phyloP scores from a whole-genome alignment of 2,113 vertebrate genomes.

The Clarias gariepinus region DNA sequence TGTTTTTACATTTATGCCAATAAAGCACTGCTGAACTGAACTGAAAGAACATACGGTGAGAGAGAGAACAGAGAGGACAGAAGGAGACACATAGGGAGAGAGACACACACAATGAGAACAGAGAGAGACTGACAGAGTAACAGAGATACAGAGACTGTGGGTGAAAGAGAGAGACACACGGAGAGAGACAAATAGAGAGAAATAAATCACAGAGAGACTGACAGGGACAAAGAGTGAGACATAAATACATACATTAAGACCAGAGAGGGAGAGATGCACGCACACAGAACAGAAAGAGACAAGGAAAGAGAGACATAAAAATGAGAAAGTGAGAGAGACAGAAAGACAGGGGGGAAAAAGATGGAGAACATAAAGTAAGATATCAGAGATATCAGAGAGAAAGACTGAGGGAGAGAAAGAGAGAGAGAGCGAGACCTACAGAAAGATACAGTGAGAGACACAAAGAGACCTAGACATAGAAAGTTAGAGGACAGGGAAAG shows the following conservation, averaged over 20 bases:
- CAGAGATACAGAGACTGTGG: background rate
- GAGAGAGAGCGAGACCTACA: background rate
- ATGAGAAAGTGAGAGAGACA: no score
- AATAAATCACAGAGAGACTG: background rate
- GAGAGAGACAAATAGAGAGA: background rate
- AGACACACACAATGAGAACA: no score
- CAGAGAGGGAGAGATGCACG: background rate
- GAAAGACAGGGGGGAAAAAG: background rate
- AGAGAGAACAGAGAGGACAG: background rate
- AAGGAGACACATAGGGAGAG: background rate
- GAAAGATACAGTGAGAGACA: background rate
- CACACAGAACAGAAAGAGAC: background rate
- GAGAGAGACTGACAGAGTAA: background rate
- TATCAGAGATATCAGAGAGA: background rate
- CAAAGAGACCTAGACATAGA: background rate
- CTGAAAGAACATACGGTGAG: background rate
- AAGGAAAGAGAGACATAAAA: background rate
- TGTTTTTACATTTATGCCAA: no score
- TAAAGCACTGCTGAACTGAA: no score
- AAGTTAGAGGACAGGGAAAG: background rate
- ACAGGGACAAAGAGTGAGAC: background rate
- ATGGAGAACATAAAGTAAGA: background rate
- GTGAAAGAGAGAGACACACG: background rate
- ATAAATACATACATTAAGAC: background rate
- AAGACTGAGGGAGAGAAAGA: background rate